These are phyloP conservation scores for Amblyopsis rosae DNA, from an alignment of 2,113 vertebrate genomes.

Conservation along the genomic window DNA sequence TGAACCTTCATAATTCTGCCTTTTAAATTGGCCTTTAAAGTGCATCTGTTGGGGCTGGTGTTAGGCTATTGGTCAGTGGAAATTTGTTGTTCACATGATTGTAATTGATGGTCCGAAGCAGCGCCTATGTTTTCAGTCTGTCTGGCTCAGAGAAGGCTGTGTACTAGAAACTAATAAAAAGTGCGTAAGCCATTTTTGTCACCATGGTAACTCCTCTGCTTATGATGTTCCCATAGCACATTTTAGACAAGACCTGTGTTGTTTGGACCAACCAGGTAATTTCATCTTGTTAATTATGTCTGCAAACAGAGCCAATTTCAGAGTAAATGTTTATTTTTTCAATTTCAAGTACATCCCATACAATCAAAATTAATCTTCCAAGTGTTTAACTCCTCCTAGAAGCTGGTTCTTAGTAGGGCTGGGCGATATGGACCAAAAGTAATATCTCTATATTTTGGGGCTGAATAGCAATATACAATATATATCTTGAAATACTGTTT, in stretches of 20 bases:
- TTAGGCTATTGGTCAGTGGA: constrained; percentile 10
- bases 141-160: constrained; percentile 36
- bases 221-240: constrained; percentile 35
- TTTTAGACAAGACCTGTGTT: constrained; percentile 31
- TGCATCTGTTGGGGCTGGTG: background rate
- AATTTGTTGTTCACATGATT: constrained; percentile 27
- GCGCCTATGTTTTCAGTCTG: constrained; percentile 37
- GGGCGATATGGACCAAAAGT: too few species aligned
- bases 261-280: constrained; percentile 14
- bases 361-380: too few species aligned
- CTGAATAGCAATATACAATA: too few species aligned
- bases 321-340: too few species aligned
- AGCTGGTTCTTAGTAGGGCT: too few species aligned
- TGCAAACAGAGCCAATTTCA: too few species aligned
- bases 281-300: background rate
- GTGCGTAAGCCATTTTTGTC: constrained; percentile 25
- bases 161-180: constrained; percentile 38
- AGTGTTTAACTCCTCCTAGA: too few species aligned
- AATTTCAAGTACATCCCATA: background rate
- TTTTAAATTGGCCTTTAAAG: constrained; percentile 32
- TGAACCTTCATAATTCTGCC: constrained; percentile 6
- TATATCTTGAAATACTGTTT: too few species aligned
- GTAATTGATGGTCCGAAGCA: constrained; percentile 29
- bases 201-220: constrained; percentile 51
- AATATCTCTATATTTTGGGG: too few species aligned